These are phyloP conservation scores for Drosophila santomea DNA, from an alignment of 1,140 invertebrate species.

Conservation along the genomic window DNA sequence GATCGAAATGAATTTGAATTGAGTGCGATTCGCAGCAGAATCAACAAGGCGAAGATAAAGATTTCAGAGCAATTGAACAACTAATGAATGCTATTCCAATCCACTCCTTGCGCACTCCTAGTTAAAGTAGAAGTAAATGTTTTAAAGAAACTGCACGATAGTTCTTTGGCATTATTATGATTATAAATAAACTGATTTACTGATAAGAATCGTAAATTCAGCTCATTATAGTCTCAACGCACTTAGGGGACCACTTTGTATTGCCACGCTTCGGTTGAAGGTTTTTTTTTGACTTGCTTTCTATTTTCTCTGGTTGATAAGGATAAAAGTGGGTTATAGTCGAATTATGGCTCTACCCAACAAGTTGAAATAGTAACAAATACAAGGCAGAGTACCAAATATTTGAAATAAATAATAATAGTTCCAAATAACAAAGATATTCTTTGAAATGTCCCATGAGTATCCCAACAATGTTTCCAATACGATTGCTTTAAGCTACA, in stretches of 20 bases:
- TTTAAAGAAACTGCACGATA: no score
- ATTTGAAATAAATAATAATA: no score
- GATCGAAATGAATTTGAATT: slow-evolving; percentile 33
- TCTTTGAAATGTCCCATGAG: no score
- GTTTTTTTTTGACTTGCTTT: slow-evolving; percentile 12
- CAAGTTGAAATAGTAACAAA: no score
- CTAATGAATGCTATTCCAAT: not conserved
- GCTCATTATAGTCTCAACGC: slow-evolving; percentile 1
- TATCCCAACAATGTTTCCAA: not conserved
- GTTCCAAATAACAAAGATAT: no score
- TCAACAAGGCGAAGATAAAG: slow-evolving; percentile 2
- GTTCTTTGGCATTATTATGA: not conserved
- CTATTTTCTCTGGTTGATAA: slow-evolving; percentile 13
- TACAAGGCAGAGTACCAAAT: no score
- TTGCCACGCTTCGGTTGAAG: no score
- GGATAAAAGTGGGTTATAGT: slow-evolving; percentile 26
- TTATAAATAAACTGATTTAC: not conserved
- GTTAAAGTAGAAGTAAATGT: no score
- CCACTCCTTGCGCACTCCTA: not conserved
- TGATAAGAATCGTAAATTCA: slow-evolving; percentile 37
- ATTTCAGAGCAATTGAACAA: slow-evolving; percentile 12
- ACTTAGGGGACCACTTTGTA: slow-evolving; percentile 12
- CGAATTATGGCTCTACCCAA: not conserved
- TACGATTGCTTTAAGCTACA: no score
- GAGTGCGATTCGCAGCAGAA: not conserved